Evolutionary conservation across 2,888 invertebrate genomes (phyloP).

Genomic region (Julus scandinavius): DNA sequence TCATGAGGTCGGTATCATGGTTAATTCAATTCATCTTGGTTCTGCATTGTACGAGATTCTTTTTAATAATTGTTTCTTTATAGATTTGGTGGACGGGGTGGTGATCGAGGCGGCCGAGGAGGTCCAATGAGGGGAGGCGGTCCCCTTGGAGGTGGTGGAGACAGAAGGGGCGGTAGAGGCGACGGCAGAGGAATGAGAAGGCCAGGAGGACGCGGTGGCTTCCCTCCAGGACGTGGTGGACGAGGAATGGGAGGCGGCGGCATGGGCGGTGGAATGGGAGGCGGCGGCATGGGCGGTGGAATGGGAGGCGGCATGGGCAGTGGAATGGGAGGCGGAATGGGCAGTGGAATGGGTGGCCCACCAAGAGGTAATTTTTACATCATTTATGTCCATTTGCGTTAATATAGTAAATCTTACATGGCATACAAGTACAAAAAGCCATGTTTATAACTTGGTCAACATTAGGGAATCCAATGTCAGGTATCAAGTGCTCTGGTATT

Average conservation of each 20-base stretch:
- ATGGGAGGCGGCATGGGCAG: slow-evolving; percentile 13
- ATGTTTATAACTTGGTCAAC: no score
- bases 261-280: neutral
- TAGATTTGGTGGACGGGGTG: slow-evolving; percentile 30
- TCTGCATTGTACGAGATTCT: neutral
- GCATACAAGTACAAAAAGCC: no score
- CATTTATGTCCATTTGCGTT: no score
- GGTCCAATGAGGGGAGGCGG: slow-evolving; percentile 40
- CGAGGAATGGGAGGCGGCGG: slow-evolving; percentile 9
- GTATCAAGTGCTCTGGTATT: no score
- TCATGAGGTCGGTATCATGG: neutral
- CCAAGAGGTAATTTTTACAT: neutral
- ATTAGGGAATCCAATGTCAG: no score
- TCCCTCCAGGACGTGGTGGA: slow-evolving; percentile 41
- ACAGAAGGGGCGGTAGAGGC: neutral
- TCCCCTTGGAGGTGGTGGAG: neutral
- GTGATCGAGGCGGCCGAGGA: slow-evolving; percentile 27
- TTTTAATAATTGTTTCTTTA: neutral
- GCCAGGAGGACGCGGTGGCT: neutral
- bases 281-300: neutral
- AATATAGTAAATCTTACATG: no score
- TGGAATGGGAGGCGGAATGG: neutral
- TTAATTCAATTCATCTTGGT: neutral
- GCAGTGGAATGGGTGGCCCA: slow-evolving; percentile 8
- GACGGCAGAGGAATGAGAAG: slow-evolving; percentile 45